Evolutionary conservation across 2,888 invertebrate genomes (phyloP), one percentile per base, ranked within the genome.

Genomic region (Liodrosophila aerea): DNA sequence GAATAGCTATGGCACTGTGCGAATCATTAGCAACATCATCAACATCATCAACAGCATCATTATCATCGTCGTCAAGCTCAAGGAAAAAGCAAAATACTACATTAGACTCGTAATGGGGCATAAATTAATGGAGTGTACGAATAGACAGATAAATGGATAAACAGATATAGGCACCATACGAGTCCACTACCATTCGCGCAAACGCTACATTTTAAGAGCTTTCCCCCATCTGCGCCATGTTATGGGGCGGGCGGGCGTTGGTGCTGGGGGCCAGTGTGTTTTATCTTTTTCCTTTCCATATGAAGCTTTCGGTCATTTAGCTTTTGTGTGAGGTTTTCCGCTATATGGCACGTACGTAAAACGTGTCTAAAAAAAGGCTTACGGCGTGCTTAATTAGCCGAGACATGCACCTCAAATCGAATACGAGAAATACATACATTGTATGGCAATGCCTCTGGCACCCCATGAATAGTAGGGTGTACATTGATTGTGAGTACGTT

Each of bases 321-420:
- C 61, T 61, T 52, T 41, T 36, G 37, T 8, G 15, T 49, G 31
- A 13, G 29, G 7, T 53, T 45, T 27, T 15, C 1, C 5, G 7
- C 29, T 22, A 16, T 40, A 18, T 34, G n/a, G 29, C 9, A 45
- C 47, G 34, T 36, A 34, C 30, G 31, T 36, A 41, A 37, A 30
- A 13, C 11, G 34, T 11, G 39, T 36, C 1, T 36, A 49, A 36
- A 33, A 15, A 18, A 41, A 33, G 41, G 30, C 7, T 40, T 27
- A 31, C 44, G 46, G 39, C 44, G 46, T 53, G 36, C 34, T 22
- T 43, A 47, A 52, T 53, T 66, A 69, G 72, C 72, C 67, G 13
- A 62, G 69, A 69, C 73, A 57, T 54, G 30, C 34, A 69, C 69
- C 69, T 27, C 15, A 11, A 50, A 44, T 18, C 16, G 30, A 49